Conservation (phyloP, 2,113 vertebrate genomes). For the Brevimyrus niger region DNA sequence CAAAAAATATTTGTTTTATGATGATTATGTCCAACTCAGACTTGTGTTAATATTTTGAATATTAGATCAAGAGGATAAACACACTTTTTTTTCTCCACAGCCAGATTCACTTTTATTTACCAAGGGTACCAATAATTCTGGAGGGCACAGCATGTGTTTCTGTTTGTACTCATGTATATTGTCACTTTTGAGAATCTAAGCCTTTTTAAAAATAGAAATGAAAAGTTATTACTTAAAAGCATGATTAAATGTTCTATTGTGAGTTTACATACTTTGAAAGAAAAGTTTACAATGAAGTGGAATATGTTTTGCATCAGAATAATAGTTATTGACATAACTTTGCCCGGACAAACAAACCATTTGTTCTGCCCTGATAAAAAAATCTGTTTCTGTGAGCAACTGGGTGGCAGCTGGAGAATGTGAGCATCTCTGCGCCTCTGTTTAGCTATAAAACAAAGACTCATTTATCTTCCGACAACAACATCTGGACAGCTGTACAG, state of each 20-base stretch:
- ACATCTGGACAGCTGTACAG: conserved; percentile 55
- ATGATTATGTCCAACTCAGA: not conserved
- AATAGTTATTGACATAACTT: conserved; percentile 13
- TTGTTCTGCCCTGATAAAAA: conserved; percentile 20
- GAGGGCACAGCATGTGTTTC: not conserved
- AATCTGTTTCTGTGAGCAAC: conserved; percentile 34
- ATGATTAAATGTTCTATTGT: not conserved
- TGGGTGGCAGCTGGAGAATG: conserved; percentile 44
- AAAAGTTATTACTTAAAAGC: not conserved
- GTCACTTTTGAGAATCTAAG: not conserved
- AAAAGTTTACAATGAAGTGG: not conserved
- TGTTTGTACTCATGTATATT: not conserved
- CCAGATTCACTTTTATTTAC: not conserved
- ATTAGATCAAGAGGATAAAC: not conserved
- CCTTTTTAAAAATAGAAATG: not conserved
- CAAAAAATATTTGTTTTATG: not conserved
- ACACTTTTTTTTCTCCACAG: not conserved
- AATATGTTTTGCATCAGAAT: conserved; percentile 9
- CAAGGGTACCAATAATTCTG: not conserved
- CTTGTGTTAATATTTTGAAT: not conserved
- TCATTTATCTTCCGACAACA: conserved; percentile 55
- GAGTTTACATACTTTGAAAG: not conserved
- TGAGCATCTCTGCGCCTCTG: conserved; percentile 24
- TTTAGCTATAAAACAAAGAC: conserved; percentile 48
- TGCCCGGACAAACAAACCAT: conserved; percentile 12